Evolutionary conservation across 1,140 invertebrate genomes (phyloP).

Genomic region (Scaptomyza pallida): DNA sequence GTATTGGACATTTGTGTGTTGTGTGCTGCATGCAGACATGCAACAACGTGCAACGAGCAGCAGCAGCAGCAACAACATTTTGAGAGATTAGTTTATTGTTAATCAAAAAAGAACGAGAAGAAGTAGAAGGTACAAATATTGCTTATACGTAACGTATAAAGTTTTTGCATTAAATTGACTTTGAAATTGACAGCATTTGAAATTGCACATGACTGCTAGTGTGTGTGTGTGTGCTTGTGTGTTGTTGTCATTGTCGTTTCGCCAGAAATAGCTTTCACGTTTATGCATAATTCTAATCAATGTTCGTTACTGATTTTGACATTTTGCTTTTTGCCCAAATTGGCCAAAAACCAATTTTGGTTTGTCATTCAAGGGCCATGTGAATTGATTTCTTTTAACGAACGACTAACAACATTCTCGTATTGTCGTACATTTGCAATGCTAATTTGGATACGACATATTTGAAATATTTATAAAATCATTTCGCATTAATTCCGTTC

Average conservation of each 20-base stretch:
- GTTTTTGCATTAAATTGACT: constrained; percentile 78
- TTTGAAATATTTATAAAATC: background rate
- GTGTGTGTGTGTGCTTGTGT: constrained; percentile 1
- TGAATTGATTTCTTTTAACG: constrained; percentile 25
- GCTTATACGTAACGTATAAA: constrained; percentile 13
- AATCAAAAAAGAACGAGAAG: constrained; percentile 61
- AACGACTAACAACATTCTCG: background rate
- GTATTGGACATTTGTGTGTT: constrained; percentile 3
- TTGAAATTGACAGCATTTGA: constrained; percentile 62
- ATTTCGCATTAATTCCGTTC: constrained; percentile 14
- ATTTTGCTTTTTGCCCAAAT: constrained; percentile 36
- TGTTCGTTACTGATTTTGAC: constrained; percentile 48
- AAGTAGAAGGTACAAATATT: constrained; percentile 30
- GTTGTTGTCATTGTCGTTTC: constrained; percentile 13
- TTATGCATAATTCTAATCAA: constrained; percentile 47
- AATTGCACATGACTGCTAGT: constrained; percentile 13
- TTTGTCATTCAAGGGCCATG: constrained; percentile 25
- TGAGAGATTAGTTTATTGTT: constrained; percentile 72
- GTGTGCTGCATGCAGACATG: constrained; percentile 17
- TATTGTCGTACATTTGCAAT: constrained; percentile 25
- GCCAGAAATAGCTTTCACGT: constrained; percentile 18
- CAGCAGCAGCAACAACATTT: constrained; percentile 32
- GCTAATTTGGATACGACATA: constrained; percentile 8
- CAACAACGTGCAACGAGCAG: constrained; percentile 34
- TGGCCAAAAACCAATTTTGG: constrained; percentile 28